Conservation (phyloP, 2,113 vertebrate genomes). For the Corythaeola cristata region DNA sequence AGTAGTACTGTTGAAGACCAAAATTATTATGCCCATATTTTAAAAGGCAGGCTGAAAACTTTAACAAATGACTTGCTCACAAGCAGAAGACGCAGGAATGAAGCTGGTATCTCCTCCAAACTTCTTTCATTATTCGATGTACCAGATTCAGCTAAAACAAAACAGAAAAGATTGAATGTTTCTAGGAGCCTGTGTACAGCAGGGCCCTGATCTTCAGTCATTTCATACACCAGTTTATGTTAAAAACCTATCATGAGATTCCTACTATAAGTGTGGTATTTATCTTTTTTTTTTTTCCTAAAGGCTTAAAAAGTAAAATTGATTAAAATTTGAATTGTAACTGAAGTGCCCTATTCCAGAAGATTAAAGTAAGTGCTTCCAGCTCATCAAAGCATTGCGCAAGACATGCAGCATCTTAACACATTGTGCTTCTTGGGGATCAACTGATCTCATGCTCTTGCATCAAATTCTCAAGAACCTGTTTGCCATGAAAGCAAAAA, state of each 20-base stretch:
- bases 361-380: neutral
- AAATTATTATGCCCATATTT: neutral
- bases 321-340: neutral
- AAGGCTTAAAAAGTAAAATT: neutral
- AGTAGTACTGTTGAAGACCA: neutral
- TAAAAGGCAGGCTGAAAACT: neutral
- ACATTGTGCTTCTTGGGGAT: neutral
- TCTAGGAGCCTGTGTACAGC: neutral
- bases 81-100: constrained; percentile 75
- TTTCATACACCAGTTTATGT: neutral
- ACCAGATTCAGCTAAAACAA: constrained; percentile 86
- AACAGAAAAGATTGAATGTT: neutral
- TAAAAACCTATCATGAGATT: neutral
- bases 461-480: neutral
- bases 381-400: neutral
- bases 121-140: constrained; percentile 85
- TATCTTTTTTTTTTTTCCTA: neutral
- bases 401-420: neutral
- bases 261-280: neutral
- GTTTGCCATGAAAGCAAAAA: neutral
- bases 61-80: constrained; percentile 78
- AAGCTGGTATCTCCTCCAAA: constrained; percentile 85
- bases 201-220: neutral
- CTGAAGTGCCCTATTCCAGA: neutral
- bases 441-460: neutral